Conservation (phyloP, 1,140 invertebrate species). For the Portunus trituberculatus region DNA sequence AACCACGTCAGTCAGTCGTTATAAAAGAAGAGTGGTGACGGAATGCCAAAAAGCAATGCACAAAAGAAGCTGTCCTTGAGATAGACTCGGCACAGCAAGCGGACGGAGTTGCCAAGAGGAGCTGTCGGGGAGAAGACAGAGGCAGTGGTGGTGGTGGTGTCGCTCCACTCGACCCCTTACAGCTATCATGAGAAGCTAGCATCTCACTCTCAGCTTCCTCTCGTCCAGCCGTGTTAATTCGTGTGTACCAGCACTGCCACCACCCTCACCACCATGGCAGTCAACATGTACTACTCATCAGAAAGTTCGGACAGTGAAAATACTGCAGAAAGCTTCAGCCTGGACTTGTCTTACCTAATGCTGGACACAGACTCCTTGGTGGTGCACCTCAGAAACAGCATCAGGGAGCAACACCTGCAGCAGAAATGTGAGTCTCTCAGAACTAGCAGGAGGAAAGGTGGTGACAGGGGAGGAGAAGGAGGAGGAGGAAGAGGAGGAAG, state of each 20-base stretch:
- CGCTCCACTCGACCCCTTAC: not conserved
- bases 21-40: no score
- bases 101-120: not conserved
- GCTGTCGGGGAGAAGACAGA: not conserved
- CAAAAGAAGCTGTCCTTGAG: not conserved
- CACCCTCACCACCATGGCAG: not conserved
- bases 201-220: no score
- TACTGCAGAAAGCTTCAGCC: constrained; percentile 36
- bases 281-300: constrained; percentile 74
- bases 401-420: constrained; percentile 67
- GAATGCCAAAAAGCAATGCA: not conserved
- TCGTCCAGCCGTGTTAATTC: no score
- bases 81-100: not conserved
- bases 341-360: constrained; percentile 76
- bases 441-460: constrained; percentile 10
- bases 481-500: constrained; percentile 37
- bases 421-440: not conserved
- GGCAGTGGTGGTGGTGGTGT: not conserved
- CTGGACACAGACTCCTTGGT: constrained; percentile 72
- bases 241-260: not conserved
- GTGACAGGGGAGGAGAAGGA: not conserved
- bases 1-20: not conserved
- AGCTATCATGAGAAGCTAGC: no score
- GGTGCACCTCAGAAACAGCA: constrained; percentile 74
- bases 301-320: constrained; percentile 76